These are phyloP conservation scores for Eueremaeus valkanovi DNA, from an alignment of 2,888 invertebrate genomes.

Conservation along the genomic window DNA sequence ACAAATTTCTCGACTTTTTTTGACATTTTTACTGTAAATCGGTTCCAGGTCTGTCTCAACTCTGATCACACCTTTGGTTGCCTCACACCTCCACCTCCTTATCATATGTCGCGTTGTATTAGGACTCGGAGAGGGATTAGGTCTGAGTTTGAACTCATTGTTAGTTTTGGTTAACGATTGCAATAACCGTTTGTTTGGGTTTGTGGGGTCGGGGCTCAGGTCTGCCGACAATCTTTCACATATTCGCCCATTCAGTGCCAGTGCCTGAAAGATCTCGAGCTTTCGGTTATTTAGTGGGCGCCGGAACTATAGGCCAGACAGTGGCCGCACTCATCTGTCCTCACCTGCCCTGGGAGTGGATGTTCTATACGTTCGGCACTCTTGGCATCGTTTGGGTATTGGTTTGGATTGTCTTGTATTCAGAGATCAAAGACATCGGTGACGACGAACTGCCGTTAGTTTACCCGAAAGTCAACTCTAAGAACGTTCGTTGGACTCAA, in stretches of 20 bases:
- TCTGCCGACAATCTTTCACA: slow-evolving; percentile 69
- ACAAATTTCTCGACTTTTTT: neutral
- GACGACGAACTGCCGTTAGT: slow-evolving; percentile 59
- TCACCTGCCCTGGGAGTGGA: slow-evolving; percentile 63
- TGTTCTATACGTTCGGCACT: slow-evolving; percentile 66
- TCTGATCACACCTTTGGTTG: slow-evolving; percentile 64
- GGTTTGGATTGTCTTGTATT: slow-evolving; percentile 63
- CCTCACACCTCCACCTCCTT: slow-evolving; percentile 61
- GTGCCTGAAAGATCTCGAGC: slow-evolving; percentile 68
- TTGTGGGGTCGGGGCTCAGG: too few relatives aligned
- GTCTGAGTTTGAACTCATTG: slow-evolving; percentile 51
- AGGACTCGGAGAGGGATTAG: slow-evolving; percentile 69
- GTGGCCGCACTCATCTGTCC: slow-evolving; percentile 68
- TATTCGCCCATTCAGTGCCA: slow-evolving; percentile 68
- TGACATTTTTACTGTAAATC: too few relatives aligned
- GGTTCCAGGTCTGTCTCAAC: slow-evolving; percentile 64
- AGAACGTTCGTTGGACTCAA: slow-evolving; percentile 60
- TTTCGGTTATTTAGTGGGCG: slow-evolving; percentile 67
- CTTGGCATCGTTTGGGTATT: slow-evolving; percentile 66
- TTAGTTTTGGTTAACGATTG: too few relatives aligned
- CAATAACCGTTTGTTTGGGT: neutral
- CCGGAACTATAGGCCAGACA: slow-evolving; percentile 70
- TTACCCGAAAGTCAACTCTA: slow-evolving; percentile 57
- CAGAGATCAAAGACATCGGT: slow-evolving; percentile 33
- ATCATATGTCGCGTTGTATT: slow-evolving; percentile 63